These are phyloP conservation scores for Phymastichus coffea DNA, from an alignment of 1,140 invertebrate species.

Conservation along the genomic window DNA sequence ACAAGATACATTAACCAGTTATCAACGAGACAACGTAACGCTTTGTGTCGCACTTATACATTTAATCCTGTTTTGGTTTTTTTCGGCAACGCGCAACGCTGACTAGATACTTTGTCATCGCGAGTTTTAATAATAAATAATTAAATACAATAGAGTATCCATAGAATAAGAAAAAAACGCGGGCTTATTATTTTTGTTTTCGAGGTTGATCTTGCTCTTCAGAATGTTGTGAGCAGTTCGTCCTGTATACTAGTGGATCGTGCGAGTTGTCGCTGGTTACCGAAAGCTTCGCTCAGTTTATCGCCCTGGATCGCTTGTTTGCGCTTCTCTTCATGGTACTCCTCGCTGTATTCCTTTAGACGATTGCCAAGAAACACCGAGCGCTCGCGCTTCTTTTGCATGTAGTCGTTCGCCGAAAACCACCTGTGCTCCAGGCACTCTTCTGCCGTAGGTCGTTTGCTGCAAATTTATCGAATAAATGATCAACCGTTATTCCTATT, in stretches of 20 bases:
- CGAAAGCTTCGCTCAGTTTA: slow-evolving; percentile 53
- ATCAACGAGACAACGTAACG: too few species aligned
- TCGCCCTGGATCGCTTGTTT: slow-evolving; percentile 63
- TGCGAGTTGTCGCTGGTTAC: slow-evolving; percentile 61
- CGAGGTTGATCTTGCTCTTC: too few species aligned
- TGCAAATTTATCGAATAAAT: slow-evolving; percentile 49
- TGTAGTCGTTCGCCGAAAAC: slow-evolving; percentile 86
- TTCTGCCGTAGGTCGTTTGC: slow-evolving; percentile 89
- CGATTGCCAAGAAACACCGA: slow-evolving; percentile 81
- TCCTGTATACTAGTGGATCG: slow-evolving; percentile 81
- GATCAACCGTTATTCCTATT: too few species aligned
- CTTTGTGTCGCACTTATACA: too few species aligned
- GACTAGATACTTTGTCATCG: too few species aligned
- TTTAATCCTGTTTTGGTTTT: too few species aligned
- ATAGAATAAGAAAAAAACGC: too few species aligned
- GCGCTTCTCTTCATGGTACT: slow-evolving; percentile 69
- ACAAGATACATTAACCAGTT: too few species aligned
- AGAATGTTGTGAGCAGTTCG: slow-evolving; percentile 68
- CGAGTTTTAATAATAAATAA: too few species aligned
- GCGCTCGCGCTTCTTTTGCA: slow-evolving; percentile 88
- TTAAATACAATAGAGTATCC: too few species aligned
- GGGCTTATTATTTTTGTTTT: too few species aligned
- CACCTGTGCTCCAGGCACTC: slow-evolving; percentile 96
- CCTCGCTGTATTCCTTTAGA: slow-evolving; percentile 77
- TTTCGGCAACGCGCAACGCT: too few species aligned